Percentiles rank a stretch among this genome's conserved stretches.
Conservation (phyloP, 2,113 vertebrate genomes). For the Centropus bengalensis region DNA sequence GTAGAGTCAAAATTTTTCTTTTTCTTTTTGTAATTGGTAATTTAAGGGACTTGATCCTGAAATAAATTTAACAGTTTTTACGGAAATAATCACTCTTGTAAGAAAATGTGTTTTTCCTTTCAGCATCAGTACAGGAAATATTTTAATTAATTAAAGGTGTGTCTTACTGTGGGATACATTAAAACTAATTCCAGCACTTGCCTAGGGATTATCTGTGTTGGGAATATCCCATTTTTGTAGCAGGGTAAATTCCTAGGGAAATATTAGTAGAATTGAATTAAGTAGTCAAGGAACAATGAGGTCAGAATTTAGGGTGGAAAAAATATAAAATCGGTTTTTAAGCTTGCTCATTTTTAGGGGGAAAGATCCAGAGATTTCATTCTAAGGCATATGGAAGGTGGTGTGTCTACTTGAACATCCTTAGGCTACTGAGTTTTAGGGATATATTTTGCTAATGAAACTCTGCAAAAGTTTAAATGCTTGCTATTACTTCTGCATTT, state of each 20-base stretch:
- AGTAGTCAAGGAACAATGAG: neutral
- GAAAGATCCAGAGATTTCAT: neutral
- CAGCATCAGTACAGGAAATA: neutral
- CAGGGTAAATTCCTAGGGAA: neutral
- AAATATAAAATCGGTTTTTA: neutral
- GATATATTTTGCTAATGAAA: slow-evolving; percentile 45
- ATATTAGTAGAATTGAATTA: neutral
- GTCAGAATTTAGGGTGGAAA: neutral
- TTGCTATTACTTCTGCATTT: slow-evolving; percentile 56
- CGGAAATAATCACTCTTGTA: neutral
- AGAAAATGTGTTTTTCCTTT: neutral
- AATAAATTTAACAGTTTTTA: neutral
- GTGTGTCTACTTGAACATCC: neutral
- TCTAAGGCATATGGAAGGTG: neutral
- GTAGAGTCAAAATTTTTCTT: rapidly evolving
- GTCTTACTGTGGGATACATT: neutral
- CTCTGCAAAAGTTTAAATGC: slow-evolving; percentile 61
- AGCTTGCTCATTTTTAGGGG: neutral
- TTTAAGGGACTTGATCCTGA: neutral
- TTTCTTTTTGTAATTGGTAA: no score
- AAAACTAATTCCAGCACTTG: neutral
- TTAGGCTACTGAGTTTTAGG: slow-evolving; percentile 10
- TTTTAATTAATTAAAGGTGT: neutral
- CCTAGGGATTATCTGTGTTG: neutral
- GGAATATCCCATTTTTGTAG: neutral